Evolutionary conservation across 2,113 vertebrate genomes (phyloP), one percentile per base, ranked within the genome.

Genomic region (Oncorhynchus masou): DNA sequence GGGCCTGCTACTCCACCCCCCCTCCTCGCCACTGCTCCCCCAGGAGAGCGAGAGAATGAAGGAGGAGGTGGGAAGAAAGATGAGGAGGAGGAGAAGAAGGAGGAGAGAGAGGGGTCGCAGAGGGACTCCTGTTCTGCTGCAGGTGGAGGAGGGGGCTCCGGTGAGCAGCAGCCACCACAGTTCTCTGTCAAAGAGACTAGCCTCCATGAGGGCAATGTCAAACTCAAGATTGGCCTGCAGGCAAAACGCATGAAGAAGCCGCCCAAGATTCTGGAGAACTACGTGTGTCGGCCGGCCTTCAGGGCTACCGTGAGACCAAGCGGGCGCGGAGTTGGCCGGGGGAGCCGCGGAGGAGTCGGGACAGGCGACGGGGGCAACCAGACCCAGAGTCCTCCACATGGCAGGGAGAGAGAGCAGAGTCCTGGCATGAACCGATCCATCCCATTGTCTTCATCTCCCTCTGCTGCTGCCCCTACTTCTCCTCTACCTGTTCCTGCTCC

Each of bases 201-300:
- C 87, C 96, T 97, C 77, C 94, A 96, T 0, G 98, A 99, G 87
- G 98, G 98, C 31, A 98, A 96, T 75, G 93, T 99, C 74, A 98
- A 98, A 82, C 90, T 99, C 70, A 99, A 99, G 93, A 99, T 99
- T 54, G 97, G 96, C 70, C 95, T 99, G 20, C 97, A 98, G 87
- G 95, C 97, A 1, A 99, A 99, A 80, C 92, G 97, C 83, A 99
- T 95, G 45, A 99, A 99, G 85, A 99, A 99, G 73, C 98, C 97
- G 76, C 98, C 98, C 16, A 99, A 99, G 86, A 99, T 96, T 84
- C 89, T 99, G 76, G 98, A 99, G 92, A 99, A 98, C 83, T 99
- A 98, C 81, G 96, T 99, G 51, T 99, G 98, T 86, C 92, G 97
- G 76, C 98, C 98, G 54, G 97, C 97, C 74, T 95, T 99, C 92